Base-by-base conservation (phyloP, 1,140 invertebrate genomes). In the silkworm (Bombyx mori) region DNA sequence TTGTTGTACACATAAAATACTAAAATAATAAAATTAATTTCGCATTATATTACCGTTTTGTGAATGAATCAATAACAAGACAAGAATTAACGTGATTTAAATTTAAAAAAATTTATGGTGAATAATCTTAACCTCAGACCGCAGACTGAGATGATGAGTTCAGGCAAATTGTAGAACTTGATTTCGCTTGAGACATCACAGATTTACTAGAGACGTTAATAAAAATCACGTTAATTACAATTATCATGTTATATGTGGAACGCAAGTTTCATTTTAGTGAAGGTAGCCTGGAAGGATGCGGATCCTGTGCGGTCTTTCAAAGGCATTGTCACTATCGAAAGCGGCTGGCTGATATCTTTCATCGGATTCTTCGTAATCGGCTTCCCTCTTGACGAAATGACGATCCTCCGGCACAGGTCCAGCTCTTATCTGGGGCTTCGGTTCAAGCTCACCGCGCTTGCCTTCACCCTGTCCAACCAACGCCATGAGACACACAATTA, bases 271-370 rank as follows among this genome's bases (percentile, higher is more conserved):
- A 5, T 35, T 10, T 74, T 61, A 79, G 59, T 82, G 79, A 35
- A 82, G 75, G 45, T 71, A 82, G 47, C 77, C 79, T 52, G 79
- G 77, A n/a, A 79, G 22, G 1, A 74, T 65, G 3, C 73, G 65
- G 48, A 82, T 78, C 51, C 72, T 72, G 66, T 79, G 75, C 0
- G 73, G 68, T 56, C 71, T 71, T 0, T 69, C 72, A 44, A 75
- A 79, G 0, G 73, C 66, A 35, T 66, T 76, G 45, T 75, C 75
- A 10, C 73, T 73, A 54, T 44, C 51, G 7, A 44, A 10, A 10
- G 54, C 49, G 56, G 55, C 59, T 2, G 63, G 61, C n/a, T 63
- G 61, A 9, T 48, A 61, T 9, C 63, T 64, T 50, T 65, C 61
- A 57, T 56, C 43, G 12, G 48, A 58, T 4, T 57, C 26, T 10